Evolutionary conservation across 2,888 invertebrate genomes (phyloP), one percentile per base, ranked within the genome.

Genomic region (Eupithecia dodoneata): DNA sequence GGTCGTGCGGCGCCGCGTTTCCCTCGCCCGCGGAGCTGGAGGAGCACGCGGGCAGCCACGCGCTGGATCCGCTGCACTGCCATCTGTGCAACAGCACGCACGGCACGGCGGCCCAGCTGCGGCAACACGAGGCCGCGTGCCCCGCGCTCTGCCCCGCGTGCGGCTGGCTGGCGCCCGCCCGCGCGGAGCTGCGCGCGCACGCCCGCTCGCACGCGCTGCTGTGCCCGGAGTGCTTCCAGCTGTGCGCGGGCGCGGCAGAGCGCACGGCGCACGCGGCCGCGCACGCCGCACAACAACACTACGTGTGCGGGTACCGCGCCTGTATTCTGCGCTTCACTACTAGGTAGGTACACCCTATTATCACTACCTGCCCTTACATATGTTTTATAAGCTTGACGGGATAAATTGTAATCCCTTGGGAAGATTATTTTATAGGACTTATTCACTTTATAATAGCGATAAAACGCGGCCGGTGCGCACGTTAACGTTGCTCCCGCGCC

Each of bases 1-100:
- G 94, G 94, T 88, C 92, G 77, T 94, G 94, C 86, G 94, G 94
- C 81, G 91, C 92, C 72, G 92, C 91, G 88, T 41, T 91, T 89
- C 86, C 52, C 83, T 0, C 13, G 83, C 7, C 84, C 86, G 5
- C 86, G 79, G 90, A 88, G 0, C 87, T 92, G 72, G 83, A 80
- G 30, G 76, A 79, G 52, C 93, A 93, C 84, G 84, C 84, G 59
- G 85, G 85, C 3, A 77, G 79, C 0, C 82, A 83, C 79, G 84
- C 55, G 81, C 83, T 42, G 2, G 18, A 72, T 59, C 65, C 65
- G 65, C 41, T 65, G 41, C 65, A 65, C 41, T 65, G 65, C 41
- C 41, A 41, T 4, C 41, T 65, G 13, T 65, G 65, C 65, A 13
- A 65, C 41, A 18, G n/a, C 7, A n/a, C 72, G 65, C 6, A 18